phyloP scores from a whole-genome alignment of 2,888 invertebrate species.

The Leptopilina drosophilae region DNA sequence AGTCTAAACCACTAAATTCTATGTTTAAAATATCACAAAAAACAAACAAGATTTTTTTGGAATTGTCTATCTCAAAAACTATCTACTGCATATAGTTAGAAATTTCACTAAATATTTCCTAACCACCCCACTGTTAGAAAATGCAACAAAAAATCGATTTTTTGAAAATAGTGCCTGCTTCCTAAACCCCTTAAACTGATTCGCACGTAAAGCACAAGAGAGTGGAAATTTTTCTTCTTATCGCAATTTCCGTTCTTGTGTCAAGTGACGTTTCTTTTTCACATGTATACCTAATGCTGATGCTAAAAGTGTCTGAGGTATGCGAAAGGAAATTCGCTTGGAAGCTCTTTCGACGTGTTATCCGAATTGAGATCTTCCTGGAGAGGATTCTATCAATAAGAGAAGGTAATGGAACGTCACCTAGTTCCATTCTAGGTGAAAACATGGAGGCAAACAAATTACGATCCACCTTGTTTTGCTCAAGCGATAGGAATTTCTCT shows the following conservation, averaged over 20 bases:
- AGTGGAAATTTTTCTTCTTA: neutral
- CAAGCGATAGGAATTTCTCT: slow-evolving; percentile 5
- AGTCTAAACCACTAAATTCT: no score
- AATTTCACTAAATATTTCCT: no score
- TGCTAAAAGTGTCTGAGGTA: slow-evolving; percentile 17
- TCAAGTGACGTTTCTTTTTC: slow-evolving; percentile 13
- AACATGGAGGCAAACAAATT: slow-evolving; percentile 29
- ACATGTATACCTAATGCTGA: slow-evolving; percentile 5
- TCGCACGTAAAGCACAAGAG: neutral
- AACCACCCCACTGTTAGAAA: no score
- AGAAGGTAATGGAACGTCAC: slow-evolving; percentile 30
- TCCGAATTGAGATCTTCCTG: slow-evolving; percentile 31
- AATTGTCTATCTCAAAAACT: no score
- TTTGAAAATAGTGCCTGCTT: neutral
- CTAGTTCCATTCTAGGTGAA: slow-evolving; percentile 14
- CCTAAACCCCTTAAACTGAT: neutral
- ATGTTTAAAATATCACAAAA: no score
- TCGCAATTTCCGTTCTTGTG: neutral
- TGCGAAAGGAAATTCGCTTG: slow-evolving; percentile 29
- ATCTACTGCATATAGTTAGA: no score
- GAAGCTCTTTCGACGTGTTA: slow-evolving; percentile 13
- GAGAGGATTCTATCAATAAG: slow-evolving; percentile 30
- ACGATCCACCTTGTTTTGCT: slow-evolving; percentile 26
- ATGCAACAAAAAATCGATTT: no score
- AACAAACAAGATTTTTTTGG: no score